Percentiles rank a stretch among this genome's conserved stretches.
phyloP scores from a whole-genome alignment of 2,888 invertebrate genomes.

The Epirrita christyi region DNA sequence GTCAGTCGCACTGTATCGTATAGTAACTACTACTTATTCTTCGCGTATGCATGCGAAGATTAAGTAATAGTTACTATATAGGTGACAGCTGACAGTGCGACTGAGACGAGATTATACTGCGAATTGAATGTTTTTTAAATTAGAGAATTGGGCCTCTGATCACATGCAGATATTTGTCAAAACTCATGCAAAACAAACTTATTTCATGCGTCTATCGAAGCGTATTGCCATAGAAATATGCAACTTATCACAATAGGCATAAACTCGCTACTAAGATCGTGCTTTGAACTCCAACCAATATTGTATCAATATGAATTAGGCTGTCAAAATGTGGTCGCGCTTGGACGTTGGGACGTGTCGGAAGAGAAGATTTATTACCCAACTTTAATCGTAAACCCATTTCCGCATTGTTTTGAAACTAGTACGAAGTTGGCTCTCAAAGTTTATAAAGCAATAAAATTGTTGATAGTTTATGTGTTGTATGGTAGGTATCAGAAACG shows the following conservation, averaged over 20 bases:
- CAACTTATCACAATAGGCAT: slow-evolving; percentile 37
- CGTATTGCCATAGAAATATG: slow-evolving; percentile 39
- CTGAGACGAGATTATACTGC: too few relatives aligned
- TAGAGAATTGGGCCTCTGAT: slow-evolving; percentile 48
- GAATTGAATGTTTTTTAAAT: too few relatives aligned
- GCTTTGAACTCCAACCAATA: slow-evolving; percentile 47
- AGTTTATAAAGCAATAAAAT: slow-evolving; percentile 12
- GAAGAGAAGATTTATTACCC: slow-evolving; percentile 69
- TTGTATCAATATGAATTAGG: slow-evolving; percentile 72
- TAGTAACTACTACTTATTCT: too few relatives aligned
- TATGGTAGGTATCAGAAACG: neutral
- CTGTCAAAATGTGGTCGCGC: slow-evolving; percentile 68
- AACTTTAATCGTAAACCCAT: slow-evolving; percentile 66
- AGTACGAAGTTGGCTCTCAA: slow-evolving; percentile 17
- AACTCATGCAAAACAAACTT: slow-evolving; percentile 64
- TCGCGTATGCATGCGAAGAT: too few relatives aligned
- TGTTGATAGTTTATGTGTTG: neutral
- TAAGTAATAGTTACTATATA: too few relatives aligned
- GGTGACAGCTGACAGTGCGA: too few relatives aligned
- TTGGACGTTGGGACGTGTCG: slow-evolving; percentile 59
- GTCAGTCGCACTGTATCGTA: too few relatives aligned
- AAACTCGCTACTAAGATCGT: slow-evolving; percentile 16
- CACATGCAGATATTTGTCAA: slow-evolving; percentile 84
- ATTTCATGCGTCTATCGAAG: slow-evolving; percentile 34
- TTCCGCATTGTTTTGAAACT: slow-evolving; percentile 45